Percentiles rank a stretch among this genome's conserved stretches.
phyloP scores from a whole-genome alignment of 2,113 vertebrate species.

The Arothron firmamentum region DNA sequence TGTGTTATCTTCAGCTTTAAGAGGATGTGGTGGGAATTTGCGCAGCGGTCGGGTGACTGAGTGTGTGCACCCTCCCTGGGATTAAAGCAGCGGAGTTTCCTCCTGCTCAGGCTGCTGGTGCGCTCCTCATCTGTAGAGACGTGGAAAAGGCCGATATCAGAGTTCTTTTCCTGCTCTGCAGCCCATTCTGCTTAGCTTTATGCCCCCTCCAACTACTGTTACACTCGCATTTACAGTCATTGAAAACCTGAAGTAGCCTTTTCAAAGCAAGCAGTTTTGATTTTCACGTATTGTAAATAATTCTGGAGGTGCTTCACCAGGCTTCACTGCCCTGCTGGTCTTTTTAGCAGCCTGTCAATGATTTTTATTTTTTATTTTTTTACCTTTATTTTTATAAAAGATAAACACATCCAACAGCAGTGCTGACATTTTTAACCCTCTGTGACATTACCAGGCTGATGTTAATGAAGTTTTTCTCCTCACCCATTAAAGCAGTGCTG shows the following conservation, averaged over 20 bases:
- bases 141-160: no score
- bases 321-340: conserved; percentile 8
- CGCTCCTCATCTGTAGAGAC: no score
- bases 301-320: not conserved
- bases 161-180: no score
- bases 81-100: not conserved
- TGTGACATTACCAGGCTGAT: conserved; percentile 3
- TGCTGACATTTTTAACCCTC: not conserved
- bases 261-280: not conserved
- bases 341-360: not conserved
- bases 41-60: conserved; percentile 30
- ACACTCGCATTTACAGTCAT: no score
- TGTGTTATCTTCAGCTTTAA: conserved; percentile 27
- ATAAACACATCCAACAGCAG: not conserved
- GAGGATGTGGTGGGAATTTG: conserved; percentile 34
- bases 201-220: no score
- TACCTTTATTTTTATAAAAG: no score
- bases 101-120: no score
- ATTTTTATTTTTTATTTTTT: no score
- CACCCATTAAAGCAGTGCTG: not conserved
- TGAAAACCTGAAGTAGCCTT: conserved; percentile 23
- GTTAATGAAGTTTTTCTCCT: conserved; percentile 17
- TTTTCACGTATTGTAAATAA: no score
- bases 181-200: no score
- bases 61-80: conserved; percentile 18